Base-by-base conservation (phyloP, 2,888 invertebrate genomes). In the Diogma glabrata region DNA sequence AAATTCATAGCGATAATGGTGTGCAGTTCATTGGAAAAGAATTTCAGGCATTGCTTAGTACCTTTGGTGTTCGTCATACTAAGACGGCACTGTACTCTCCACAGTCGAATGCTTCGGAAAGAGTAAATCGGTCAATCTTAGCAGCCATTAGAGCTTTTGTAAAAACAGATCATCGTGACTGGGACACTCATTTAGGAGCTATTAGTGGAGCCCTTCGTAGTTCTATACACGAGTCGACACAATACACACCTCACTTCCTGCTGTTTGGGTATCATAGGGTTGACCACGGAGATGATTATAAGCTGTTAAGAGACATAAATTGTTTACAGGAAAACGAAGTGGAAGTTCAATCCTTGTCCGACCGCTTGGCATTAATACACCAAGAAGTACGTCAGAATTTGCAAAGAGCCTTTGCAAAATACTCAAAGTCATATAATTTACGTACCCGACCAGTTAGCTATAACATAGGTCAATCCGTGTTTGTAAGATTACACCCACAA, bases 31-130 rank as follows among this genome's bases (percentile, higher is more conserved):
- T 43, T 14, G 26, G 49, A 5, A 51, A 43, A 20, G 16, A 47
- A 40, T 53, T 50, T 19, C 26, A 52, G 26, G 17, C 8, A 10
- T 38, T 56, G 5, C 26, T 51, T n/a, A 24, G 20, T 14, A 30
- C 23, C 9, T 57, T 55, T 24, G 38, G 51, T 17, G 22, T 48
- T 3, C 47, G 20, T 16, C 9, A 56, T 3, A 20, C n/a, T 9
- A 58, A 53, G 26, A 59, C 52, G 36, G 52, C 58, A 7, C 40
- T 26, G n/a, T 63, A 64, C 50, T 59, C 60, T 38, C 60, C 63
- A 0, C 63, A 64, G 53, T 50, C 49, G 3, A 64, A 64, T 52
- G 60, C 61, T n/a, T 59, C 59, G 0, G 64, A 64, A 51, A 52
- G 60, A 1, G 54, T 57, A 0, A 63, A 64, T 47, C 49, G 58